Conservation (phyloP, 2,113 vertebrate species). For the Barnardius zonarius region DNA sequence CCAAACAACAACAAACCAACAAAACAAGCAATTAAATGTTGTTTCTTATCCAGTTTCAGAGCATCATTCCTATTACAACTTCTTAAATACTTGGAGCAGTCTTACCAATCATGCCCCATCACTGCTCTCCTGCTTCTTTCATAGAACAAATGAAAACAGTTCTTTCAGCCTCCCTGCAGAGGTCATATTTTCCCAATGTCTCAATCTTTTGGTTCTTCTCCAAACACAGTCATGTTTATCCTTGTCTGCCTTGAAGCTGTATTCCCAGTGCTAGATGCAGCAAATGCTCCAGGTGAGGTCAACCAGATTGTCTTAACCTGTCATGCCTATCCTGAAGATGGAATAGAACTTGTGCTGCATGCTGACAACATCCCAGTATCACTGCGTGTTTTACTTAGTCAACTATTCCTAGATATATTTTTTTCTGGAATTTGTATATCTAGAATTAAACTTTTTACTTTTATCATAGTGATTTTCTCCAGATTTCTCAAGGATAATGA, state of each 20-base stretch:
- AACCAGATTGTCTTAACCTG: not conserved
- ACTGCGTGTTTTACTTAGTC: not conserved
- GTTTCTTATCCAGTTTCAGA: not conserved
- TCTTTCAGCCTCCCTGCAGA: not conserved
- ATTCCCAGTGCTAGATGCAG: not conserved
- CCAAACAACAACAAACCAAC: too few relatives aligned
- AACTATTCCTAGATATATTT: not conserved
- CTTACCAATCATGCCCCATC: not conserved
- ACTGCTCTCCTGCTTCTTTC: not conserved
- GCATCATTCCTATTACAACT: not conserved
- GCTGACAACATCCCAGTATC: not conserved
- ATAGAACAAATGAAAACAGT: not conserved
- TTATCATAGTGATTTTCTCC: not conserved
- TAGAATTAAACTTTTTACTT: not conserved
- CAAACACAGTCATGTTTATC: not conserved
- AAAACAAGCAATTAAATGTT: too few relatives aligned
- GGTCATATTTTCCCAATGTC: not conserved
- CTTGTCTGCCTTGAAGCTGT: not conserved
- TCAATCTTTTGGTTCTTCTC: not conserved
- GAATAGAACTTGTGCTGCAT: not conserved
- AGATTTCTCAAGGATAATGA: not conserved
- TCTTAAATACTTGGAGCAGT: not conserved
- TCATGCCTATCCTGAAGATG: not conserved
- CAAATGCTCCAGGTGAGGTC: not conserved
- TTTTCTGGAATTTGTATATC: not conserved